Conservation (phyloP, 2,888 invertebrate genomes). For the Oxytorus armatus region DNA sequence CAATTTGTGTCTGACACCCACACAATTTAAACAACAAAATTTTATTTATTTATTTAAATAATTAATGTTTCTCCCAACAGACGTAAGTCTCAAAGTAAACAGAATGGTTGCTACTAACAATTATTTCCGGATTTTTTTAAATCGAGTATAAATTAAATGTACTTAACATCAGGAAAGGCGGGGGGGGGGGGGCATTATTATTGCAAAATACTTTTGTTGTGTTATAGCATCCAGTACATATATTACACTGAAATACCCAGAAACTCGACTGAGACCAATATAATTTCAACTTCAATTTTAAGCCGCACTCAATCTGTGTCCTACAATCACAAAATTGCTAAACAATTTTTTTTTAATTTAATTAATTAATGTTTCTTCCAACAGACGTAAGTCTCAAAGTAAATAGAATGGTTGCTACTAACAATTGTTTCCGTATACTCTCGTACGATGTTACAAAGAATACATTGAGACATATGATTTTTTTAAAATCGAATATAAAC, state of each 20-base stretch:
- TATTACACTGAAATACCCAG: neutral
- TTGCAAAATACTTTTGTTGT: too few species aligned
- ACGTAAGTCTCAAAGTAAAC: neutral
- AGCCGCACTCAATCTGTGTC: conserved; percentile 1
- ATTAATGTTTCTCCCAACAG: neutral
- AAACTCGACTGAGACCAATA: conserved; percentile 14
- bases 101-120: neutral
- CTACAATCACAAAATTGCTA: too few species aligned
- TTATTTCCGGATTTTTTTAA: too few species aligned
- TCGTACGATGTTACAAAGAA: neutral
- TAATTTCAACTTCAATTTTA: conserved; percentile 19
- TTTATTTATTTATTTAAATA: conserved; percentile 7
- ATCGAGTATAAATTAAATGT: too few species aligned
- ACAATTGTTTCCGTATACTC: neutral
- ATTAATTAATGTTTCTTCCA: neutral
- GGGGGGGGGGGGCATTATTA: too few species aligned
- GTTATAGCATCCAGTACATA: neutral
- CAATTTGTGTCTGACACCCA: neutral
- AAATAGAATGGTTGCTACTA: neutral
- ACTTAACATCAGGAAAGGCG: too few species aligned
- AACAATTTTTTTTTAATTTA: conserved; percentile 6
- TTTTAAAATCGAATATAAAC: neutral
- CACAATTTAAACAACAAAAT: neutral
- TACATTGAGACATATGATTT: neutral
- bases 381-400: neutral